Evolutionary conservation across 2,113 vertebrate genomes (phyloP), one percentile per base, ranked within the genome.

Genomic region (Nicator chloris): DNA sequence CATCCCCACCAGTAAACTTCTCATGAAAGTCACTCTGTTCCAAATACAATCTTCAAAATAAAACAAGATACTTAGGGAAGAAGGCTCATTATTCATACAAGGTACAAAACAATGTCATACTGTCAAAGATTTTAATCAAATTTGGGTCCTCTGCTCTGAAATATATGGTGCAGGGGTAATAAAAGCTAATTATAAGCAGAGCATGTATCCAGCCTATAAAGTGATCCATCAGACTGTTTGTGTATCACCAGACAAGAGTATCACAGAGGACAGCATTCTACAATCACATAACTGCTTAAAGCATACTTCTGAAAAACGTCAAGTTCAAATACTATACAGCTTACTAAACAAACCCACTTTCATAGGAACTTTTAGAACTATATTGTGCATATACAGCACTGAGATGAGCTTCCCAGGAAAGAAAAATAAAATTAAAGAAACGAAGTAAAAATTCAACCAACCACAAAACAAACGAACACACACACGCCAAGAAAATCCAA

Each of bases 1-100:
- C 97, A 56, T 99, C 99, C 9, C 98, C 98, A 73, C 98, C 98
- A 26, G 98, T 98, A 97, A 99, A 99, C 53, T 98, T 98, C 96
- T 99, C 98, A 0, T 99, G 99, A 82, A 99, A 99, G 95, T 99
- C 99, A 63, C 97, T 99, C 97, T 99, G 99, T 88, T 99, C 99
- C 97, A 99, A 97, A 97, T 99, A 99, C 26, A 99, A 94, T 92
- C 99, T 99, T 93, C 14, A 97, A 97, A 91, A 95, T 21, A 92
- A 91, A 86, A 82, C 40, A 88, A 54, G 50, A 26, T 49, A 23
- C 14, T 90, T 68, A 83, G 14, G 7, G 30, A 71, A 84, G n/a
- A 69, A 82, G 10, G 30, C 17, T 76, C 39, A 42, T 57, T 71
- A 73, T 64, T 77, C 18, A 65, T 17, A 80, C 2, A 31, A 11